phyloP scores from a whole-genome alignment of 2,888 invertebrate genomes.

The Candidula unifasciata region DNA sequence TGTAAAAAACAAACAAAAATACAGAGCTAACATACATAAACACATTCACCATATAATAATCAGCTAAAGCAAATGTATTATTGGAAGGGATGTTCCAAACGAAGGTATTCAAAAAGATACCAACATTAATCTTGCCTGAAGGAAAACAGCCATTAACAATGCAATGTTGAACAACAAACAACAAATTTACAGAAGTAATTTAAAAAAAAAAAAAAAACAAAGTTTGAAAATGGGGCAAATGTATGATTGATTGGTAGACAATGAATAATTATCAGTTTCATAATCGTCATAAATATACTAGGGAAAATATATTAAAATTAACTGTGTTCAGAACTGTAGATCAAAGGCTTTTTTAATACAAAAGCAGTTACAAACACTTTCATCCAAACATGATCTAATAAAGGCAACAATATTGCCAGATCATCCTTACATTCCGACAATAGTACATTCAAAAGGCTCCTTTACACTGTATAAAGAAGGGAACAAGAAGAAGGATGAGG shows the following conservation, averaged over 20 bases:
- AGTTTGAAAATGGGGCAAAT: not conserved
- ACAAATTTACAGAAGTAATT: not conserved
- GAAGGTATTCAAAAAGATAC: not conserved
- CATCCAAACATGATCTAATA: not conserved
- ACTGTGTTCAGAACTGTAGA: conserved; percentile 37
- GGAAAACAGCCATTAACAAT: conserved; percentile 4
- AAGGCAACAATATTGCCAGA: not conserved
- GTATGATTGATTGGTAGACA: not conserved
- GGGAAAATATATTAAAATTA: not conserved
- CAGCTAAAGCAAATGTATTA: no score
- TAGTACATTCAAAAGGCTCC: not conserved
- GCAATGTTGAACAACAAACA: not conserved
- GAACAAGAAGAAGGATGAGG: not conserved
- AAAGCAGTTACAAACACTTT: conserved; percentile 30
- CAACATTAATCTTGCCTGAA: not conserved
- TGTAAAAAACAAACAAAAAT: no score
- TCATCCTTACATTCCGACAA: not conserved
- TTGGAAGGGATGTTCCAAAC: no score
- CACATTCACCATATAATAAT: no score
- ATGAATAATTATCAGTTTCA: not conserved
- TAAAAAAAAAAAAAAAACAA: not conserved
- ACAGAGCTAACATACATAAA: no score
- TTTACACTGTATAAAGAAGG: not conserved
- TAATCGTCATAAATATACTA: conserved; percentile 2
- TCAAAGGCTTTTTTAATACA: conserved; percentile 33